Evolutionary conservation across 2,888 invertebrate genomes (phyloP).

Genomic region (Coronaproctus castanopsis): DNA sequence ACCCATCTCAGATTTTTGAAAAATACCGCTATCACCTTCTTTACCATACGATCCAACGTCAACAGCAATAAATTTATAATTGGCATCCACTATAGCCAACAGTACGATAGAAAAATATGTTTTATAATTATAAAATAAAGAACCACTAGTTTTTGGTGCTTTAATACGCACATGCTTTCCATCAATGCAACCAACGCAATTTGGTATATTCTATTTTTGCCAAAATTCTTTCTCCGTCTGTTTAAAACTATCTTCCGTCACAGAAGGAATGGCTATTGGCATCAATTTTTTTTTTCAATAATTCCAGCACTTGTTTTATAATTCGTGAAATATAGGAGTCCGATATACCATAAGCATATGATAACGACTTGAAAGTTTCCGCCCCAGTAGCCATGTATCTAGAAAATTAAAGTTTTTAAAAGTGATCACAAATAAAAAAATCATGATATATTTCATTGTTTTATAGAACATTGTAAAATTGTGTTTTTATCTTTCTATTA

Average conservation of each 20-base stretch:
- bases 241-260: background rate
- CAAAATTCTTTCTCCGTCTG: constrained; percentile 1
- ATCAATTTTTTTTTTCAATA: background rate
- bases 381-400: background rate
- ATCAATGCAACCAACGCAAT: constrained; percentile 12
- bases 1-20: background rate
- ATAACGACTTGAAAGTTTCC: background rate
- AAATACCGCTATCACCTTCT: constrained; percentile 8
- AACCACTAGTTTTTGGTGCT: constrained; percentile 7
- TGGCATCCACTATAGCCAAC: constrained; percentile 10
- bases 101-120: constrained; percentile 8
- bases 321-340: background rate
- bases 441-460: background rate
- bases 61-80: constrained; percentile 9
- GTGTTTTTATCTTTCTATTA: background rate
- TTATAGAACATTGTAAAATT: background rate
- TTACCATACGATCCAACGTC: constrained; percentile 12
- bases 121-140: constrained; percentile 13
- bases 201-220: constrained; percentile 9
- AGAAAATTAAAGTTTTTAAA: background rate
- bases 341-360: background rate
- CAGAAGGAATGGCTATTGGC: background rate
- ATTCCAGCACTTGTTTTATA: background rate
- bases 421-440: background rate
- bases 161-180: constrained; percentile 9